Conservation (phyloP, 1,140 invertebrate genomes). For the Psix sp. region DNA sequence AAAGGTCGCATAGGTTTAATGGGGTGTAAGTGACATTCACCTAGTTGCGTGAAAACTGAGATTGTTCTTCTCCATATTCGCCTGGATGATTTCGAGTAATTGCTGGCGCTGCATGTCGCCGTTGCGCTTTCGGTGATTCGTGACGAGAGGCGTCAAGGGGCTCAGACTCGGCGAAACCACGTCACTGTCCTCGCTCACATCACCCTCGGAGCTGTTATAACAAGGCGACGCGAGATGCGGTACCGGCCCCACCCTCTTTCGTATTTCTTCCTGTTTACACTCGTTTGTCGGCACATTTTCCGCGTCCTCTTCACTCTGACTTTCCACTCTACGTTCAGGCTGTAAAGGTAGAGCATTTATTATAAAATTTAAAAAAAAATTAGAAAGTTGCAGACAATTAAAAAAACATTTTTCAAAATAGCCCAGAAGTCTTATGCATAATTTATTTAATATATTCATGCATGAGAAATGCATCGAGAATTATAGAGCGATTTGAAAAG, state of each 20-base stretch:
- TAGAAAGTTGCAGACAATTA: too few species aligned
- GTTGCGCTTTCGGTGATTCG: conserved; percentile 77
- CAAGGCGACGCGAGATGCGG: conserved; percentile 72
- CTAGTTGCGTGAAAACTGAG: conserved; percentile 88
- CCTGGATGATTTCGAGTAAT: conserved; percentile 90
- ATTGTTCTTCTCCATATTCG: conserved; percentile 94
- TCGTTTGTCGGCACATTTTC: conserved; percentile 65
- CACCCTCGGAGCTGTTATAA: conserved; percentile 74
- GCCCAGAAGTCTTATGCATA: too few species aligned
- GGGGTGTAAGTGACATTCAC: conserved; percentile 77
- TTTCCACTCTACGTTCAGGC: conserved; percentile 65
- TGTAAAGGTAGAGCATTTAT: conserved; percentile 33
- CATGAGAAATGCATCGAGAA: too few species aligned
- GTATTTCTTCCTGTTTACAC: conserved; percentile 71
- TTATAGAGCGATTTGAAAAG: too few species aligned
- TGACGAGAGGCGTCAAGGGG: conserved; percentile 72
- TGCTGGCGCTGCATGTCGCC: conserved; percentile 87
- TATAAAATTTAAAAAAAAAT: too few species aligned
- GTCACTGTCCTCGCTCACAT: conserved; percentile 75
- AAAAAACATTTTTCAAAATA: too few species aligned
- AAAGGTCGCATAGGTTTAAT: too few species aligned
- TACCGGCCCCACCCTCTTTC: conserved; percentile 70
- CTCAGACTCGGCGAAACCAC: conserved; percentile 68
- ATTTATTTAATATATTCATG: too few species aligned
- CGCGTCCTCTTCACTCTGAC: conserved; percentile 71